These are phyloP conservation scores for Lophura nycthemera DNA, from an alignment of 2,113 vertebrate species.

Conservation along the genomic window DNA sequence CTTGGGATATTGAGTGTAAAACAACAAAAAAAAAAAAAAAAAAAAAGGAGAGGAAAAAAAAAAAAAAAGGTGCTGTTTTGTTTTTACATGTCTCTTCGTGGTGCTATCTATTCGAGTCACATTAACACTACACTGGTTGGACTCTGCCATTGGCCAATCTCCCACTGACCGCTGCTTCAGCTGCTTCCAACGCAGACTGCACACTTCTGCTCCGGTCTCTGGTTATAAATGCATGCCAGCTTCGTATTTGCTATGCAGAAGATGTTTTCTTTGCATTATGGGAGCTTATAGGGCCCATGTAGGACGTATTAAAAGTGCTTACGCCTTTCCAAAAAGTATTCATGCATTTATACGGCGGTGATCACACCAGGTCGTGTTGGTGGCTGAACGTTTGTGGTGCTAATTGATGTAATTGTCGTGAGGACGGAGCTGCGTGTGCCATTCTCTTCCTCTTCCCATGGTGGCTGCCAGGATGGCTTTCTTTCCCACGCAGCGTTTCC, in stretches of 20 bases:
- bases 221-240: slow-evolving; percentile 59
- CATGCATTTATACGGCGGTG: not conserved
- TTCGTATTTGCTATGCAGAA: slow-evolving; percentile 31
- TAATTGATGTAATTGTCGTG: slow-evolving; percentile 71
- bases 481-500: not conserved
- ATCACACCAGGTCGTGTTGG: slow-evolving; percentile 46
- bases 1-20: slow-evolving; percentile 36
- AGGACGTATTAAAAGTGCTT: not conserved
- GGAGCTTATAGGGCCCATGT: slow-evolving; percentile 27
- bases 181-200: not conserved
- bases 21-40: not conserved
- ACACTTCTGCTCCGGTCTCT: slow-evolving; percentile 1
- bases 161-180: slow-evolving; percentile 28
- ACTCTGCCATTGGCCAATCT: slow-evolving; percentile 62
- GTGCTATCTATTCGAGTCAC: slow-evolving; percentile 86
- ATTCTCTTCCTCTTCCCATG: not conserved
- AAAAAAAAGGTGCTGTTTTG: slow-evolving; percentile 84
- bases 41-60: not conserved
- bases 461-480: not conserved
- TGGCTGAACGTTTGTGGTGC: slow-evolving; percentile 77
- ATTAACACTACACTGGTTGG: slow-evolving; percentile 72
- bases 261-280: not conserved
- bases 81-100: slow-evolving; percentile 82
- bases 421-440: not conserved
- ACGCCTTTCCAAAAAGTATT: not conserved